Conservation (phyloP, 2,113 vertebrate genomes). For the Dinomys branickii region DNA sequence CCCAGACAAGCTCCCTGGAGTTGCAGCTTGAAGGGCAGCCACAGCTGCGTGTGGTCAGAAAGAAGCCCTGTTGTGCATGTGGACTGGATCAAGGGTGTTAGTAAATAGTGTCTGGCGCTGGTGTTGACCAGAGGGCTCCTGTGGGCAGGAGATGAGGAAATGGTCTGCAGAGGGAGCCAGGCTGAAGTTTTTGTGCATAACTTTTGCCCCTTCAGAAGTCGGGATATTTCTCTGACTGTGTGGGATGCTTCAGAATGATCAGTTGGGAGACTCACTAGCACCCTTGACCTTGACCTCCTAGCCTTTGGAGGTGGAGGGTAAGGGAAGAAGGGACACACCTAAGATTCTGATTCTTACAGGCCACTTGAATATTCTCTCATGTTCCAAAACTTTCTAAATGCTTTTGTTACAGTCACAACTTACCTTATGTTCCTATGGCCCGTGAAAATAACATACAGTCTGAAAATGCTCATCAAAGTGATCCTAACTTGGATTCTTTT, state of each 20-base stretch:
- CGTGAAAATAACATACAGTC: not conserved
- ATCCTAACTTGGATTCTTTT: not conserved
- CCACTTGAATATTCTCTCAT: not conserved
- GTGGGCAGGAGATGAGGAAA: slow-evolving; percentile 55
- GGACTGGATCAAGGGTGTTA: slow-evolving; percentile 21
- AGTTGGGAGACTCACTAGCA: not conserved
- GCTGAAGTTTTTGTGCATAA: slow-evolving; percentile 60
- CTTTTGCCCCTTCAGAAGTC: not conserved
- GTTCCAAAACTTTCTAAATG: not conserved
- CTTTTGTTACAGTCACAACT: not conserved
- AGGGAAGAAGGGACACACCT: not conserved
- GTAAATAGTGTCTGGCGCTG: not conserved
- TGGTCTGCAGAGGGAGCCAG: not conserved
- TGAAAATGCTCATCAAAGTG: not conserved
- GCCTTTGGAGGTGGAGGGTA: not conserved
- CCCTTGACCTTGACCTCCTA: not conserved
- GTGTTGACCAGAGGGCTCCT: slow-evolving; percentile 5
- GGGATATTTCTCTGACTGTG: not conserved
- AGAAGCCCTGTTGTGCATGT: slow-evolving; percentile 23
- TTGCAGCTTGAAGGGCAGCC: not conserved
- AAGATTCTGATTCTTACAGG: not conserved
- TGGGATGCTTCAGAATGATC: not conserved
- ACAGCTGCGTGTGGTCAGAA: slow-evolving; percentile 61
- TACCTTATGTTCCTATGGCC: not conserved
- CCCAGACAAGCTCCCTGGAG: not conserved